Evolutionary conservation across 2,888 invertebrate species (phyloP), one percentile per base, ranked within the genome.

Genomic region (Myathropa florea): DNA sequence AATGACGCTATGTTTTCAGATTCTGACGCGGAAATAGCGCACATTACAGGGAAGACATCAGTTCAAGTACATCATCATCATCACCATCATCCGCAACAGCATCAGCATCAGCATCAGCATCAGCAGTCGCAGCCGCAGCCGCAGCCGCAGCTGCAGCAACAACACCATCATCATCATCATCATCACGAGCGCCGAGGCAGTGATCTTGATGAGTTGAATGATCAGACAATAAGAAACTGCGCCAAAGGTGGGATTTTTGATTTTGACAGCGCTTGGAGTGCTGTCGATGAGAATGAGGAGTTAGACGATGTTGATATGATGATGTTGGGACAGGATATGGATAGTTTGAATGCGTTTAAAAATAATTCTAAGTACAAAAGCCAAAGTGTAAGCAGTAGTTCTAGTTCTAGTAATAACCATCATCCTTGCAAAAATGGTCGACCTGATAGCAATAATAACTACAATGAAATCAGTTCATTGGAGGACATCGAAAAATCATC

Each of bases 21-120:
- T 90, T 95, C 95, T 0, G 95, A 95, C 72, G 94, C 95, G n/a
- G 95, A 95, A 91, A 94, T 95, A 57, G 94, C 94, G 1, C 93
- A 93, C 68, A 92, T 93, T n/a, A 92, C 92, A 0, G 92, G 92
- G 57, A 92, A 91, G 59, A 92, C 92, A 3, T 89, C 91, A 1
- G 92, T 91, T 36, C 92, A 92, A 87, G 91, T 93, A 71, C 92
- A 92, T 68, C 89, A 88, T 4, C 88, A 89, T 55, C 83, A 88
- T 24, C 89, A 89, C 0, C 81, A 86, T 0, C 88, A 88, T 6
- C 85, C n/a, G 46, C 46, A 88, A 2, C 87, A 84, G 1, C 87
- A 79, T 7, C 55, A 83, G 18, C 88, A 84, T 12, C 76, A 81
- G 9, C 88, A 84, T 0, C 77, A 89, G 1, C 89, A 89, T 71